Base-by-base conservation (phyloP, 2,797 vertebrate species). In the Anas flavirostris region DNA sequence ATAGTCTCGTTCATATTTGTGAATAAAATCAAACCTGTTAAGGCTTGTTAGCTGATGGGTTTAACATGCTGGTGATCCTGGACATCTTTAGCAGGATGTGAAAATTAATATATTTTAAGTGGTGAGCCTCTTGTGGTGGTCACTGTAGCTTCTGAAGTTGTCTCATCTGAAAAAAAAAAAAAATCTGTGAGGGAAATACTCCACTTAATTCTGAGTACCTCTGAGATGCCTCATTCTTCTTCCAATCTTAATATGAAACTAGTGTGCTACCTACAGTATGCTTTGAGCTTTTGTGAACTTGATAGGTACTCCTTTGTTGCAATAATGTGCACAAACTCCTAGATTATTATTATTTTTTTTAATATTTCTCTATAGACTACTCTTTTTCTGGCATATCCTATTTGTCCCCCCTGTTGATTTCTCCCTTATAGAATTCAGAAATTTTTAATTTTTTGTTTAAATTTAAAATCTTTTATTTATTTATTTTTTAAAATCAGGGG, bases 11-110 rank as follows among this genome's bases (percentile, higher is more conserved):
- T 75, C 5, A 3, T 79, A 56, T 62, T 84, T 5, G 4, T 82
- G 16, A 75, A 28, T 82, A 58, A 66, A 81, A 75, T 68, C 41
- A 86, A 60, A 87, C 43, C 37, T 82, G 9, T 43, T 79, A 66
- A 62, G 64, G 41, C 7, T 69, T 33, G n/a, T 16, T 35, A 73
- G 56, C 28, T 29, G 29, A 0, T 60, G 44, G 39, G 8, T 85
- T 77, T 39, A 52, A 29, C 18, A 8, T 53, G 23, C 22, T 77
- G 25, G n/a, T 91, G 53, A 41, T 91, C 13, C 44, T 77, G 43
- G 16, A 33, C 11, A 14, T 2, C 35, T 83, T 72, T 22, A 82
- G 37, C 52, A 55, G 31, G 29, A 2, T 29, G 22, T 77, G 25
- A 53, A 64, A 76, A 44, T 79, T 9, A 53, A 37, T 53, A 62